Percentiles rank a stretch among this genome's conserved stretches.
Conservation (phyloP, 2,113 vertebrate species). For the Stigmatopora nigra region DNA sequence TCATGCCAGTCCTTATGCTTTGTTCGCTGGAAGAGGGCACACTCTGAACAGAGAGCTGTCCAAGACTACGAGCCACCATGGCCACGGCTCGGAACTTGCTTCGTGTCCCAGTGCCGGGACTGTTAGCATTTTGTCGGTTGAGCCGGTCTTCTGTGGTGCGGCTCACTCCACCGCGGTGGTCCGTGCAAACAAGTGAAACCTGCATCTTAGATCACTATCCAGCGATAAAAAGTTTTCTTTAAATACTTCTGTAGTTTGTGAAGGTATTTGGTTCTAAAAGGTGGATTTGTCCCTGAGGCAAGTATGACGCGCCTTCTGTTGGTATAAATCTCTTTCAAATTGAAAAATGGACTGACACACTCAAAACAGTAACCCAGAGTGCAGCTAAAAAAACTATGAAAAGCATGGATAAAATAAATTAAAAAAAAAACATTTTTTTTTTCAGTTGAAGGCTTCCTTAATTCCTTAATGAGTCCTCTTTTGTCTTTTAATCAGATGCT, state of each 20-base stretch:
- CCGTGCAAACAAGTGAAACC: slow-evolving; percentile 92
- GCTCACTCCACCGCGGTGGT: slow-evolving; percentile 85
- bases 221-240: not conserved
- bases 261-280: slow-evolving; percentile 16
- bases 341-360: slow-evolving; percentile 15
- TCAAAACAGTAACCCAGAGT: slow-evolving; percentile 1
- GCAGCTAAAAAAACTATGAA: slow-evolving; percentile 10
- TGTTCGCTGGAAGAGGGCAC: slow-evolving; percentile 73
- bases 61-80: slow-evolving; percentile 90
- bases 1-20: slow-evolving; percentile 85
- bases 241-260: slow-evolving; percentile 7
- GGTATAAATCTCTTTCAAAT: slow-evolving; percentile 30
- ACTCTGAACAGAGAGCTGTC: slow-evolving; percentile 86
- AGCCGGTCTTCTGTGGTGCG: slow-evolving; percentile 83
- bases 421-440: not conserved
- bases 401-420: slow-evolving; percentile 2
- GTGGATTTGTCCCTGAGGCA: slow-evolving; percentile 9
- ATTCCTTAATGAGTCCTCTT: slow-evolving; percentile 29
- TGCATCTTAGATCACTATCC: slow-evolving; percentile 74
- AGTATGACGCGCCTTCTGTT: slow-evolving; percentile 15
- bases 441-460: slow-evolving; percentile 14
- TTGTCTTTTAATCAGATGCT: slow-evolving; percentile 31
- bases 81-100: slow-evolving; percentile 89
- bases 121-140: slow-evolving; percentile 82
- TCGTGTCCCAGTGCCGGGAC: slow-evolving; percentile 80